A percentile compares a stretch with the other conserved stretches of the same genome.
Conservation (phyloP, 2,888 invertebrate species). For the Nasonovia ribisnigri region DNA sequence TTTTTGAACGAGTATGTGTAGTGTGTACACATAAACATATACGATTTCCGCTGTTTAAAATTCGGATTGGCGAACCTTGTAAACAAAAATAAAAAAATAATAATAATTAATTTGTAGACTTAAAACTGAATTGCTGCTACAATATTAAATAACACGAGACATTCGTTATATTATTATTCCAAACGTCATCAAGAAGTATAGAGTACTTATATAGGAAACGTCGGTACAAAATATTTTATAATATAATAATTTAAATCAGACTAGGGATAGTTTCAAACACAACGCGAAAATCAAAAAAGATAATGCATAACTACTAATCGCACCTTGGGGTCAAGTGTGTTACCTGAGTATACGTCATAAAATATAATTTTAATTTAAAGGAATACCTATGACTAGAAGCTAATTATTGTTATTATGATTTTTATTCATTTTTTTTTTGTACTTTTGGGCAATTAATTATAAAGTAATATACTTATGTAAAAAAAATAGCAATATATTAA, state of each 20-base stretch:
- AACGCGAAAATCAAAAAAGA: not conserved
- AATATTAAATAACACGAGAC: too few species aligned
- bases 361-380: too few species aligned
- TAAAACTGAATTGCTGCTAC: not conserved
- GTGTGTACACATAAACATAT: not conserved
- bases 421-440: too few species aligned
- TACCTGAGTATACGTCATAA: not conserved
- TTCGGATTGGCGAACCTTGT: not conserved
- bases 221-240: not conserved
- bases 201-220: not conserved
- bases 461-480: too few species aligned
- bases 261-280: not conserved
- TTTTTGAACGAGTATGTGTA: not conserved
- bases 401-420: too few species aligned
- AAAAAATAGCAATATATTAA: too few species aligned
- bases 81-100: not conserved
- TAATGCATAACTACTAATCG: not conserved
- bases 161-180: too few species aligned
- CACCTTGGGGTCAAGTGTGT: not conserved
- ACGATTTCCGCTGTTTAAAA: slow-evolving; percentile 31
- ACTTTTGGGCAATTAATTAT: too few species aligned
- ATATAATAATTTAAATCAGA: not conserved
- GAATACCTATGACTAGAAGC: not conserved
- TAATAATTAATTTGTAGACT: not conserved
- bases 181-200: too few species aligned